Percentiles rank a stretch among this genome's conserved stretches.
Evolutionary conservation across 1,140 invertebrate genomes (phyloP).

Genomic region (Macrotrachela quadricornifera): DNA sequence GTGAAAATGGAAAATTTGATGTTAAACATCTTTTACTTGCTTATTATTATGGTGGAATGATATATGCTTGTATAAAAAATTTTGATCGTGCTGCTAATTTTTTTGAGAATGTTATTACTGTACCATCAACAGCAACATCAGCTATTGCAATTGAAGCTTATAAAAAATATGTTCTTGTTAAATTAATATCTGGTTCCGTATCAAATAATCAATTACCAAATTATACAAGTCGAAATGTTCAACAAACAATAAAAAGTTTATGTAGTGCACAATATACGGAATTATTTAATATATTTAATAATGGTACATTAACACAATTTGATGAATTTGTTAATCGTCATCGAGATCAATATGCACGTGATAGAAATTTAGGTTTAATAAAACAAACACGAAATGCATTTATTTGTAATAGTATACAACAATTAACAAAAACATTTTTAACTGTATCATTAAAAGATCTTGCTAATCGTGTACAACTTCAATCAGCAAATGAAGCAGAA

Average conservation of each 20-base stretch:
- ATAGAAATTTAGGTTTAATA: constrained; percentile 41
- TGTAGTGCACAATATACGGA: constrained; percentile 2
- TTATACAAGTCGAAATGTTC: constrained; percentile 1
- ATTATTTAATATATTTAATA: neutral
- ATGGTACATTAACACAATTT: neutral
- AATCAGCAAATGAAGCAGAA: constrained; percentile 63
- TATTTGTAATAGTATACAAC: constrained; percentile 87
- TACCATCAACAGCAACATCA: constrained; percentile 70
- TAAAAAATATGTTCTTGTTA: constrained; percentile 80
- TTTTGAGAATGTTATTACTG: constrained; percentile 66
- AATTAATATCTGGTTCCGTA: constrained; percentile 67
- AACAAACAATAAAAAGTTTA: neutral
- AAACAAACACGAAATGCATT: constrained; percentile 59
- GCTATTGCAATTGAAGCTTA: constrained; percentile 90
- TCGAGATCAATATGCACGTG: constrained; percentile 28
- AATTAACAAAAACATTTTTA: constrained; percentile 84
- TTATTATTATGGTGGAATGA: constrained; percentile 93
- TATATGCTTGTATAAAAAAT: constrained; percentile 73
- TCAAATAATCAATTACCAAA: neutral
- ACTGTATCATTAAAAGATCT: constrained; percentile 80
- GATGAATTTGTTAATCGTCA: neutral
- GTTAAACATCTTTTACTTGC: constrained; percentile 75
- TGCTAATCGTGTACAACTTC: constrained; percentile 62
- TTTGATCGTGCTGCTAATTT: constrained; percentile 75
- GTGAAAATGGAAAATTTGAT: constrained; percentile 56